Base-by-base conservation (phyloP, 2,797 vertebrate genomes). In the Melanotaenia parkinsoni region DNA sequence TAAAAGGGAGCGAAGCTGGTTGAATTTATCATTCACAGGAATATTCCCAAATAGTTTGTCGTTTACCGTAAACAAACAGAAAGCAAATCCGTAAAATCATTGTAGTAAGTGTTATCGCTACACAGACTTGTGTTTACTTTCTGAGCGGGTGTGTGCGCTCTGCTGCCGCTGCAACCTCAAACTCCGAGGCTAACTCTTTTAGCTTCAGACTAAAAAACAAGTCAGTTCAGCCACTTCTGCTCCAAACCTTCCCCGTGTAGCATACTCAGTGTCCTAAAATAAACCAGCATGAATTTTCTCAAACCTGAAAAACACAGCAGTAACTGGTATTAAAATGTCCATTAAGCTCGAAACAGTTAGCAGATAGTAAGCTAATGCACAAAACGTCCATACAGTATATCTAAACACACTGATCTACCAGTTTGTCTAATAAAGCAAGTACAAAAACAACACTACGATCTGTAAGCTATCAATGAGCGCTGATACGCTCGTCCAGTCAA, bases 301-400 rank as follows among this genome's bases (percentile, higher is more conserved):
- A 12, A 14, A 5, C 14, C 13, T 2, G 2, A 2, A 56, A 3
- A 56, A 56, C 50, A 70, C 24, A 50, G 54, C 63, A 22, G 2
- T 14, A 8, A n/a, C 33, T 73, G 62, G 53, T 68, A 57, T 18
- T 22, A 10, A 35, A 11, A 20, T 28, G 53, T 54, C 60, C 43
- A 57, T 4, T 30, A 53, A 57, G 68, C 30, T 72, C 0, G 3
- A 59, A 20, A 64, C 47, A 70, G 67, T 71, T 87, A 87, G 81
- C 82, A 30, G 26, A 40, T 1, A 58, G 83, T 81, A 71, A 80
- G 67, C 77, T 67, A 61, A 64, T 24, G 58, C 20, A 67, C 33
- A 57, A 28, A 56, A 56, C 26, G n/a, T 28, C 11, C 12, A 33
- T 18, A 69, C 4, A 14, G 51, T 70, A 50, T 8, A 22, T n/a